A percentile compares a stretch with the other conserved stretches of the same genome.
phyloP scores from a whole-genome alignment of 2,888 invertebrate species.

The Allacma fusca region DNA sequence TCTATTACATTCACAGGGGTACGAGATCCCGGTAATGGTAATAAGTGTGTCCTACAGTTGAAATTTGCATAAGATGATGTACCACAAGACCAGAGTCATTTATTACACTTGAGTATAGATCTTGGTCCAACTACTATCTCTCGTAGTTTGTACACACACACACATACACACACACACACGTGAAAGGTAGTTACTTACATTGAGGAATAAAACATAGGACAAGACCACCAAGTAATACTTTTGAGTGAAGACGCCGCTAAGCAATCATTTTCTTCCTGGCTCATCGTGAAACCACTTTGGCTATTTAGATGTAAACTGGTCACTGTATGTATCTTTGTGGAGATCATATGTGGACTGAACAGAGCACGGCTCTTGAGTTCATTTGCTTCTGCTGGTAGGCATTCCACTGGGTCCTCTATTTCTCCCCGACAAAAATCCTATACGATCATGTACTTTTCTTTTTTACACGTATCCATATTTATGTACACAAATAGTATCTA shows the following conservation, averaged over 20 bases:
- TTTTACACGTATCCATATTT: no score
- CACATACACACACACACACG: no score
- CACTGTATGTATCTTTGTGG: not conserved
- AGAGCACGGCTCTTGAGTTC: no score
- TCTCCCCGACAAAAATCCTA: no score
- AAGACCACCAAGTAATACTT: slow-evolving; percentile 4
- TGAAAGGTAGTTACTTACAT: slow-evolving; percentile 1
- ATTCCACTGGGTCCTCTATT: no score
- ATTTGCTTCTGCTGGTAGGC: no score
- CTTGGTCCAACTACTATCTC: not conserved
- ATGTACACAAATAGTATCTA: no score
- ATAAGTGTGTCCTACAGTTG: not conserved
- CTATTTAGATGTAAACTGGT: not conserved
- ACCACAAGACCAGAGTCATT: not conserved
- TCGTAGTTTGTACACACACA: no score
- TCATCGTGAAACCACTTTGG: not conserved
- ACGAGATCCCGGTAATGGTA: not conserved
- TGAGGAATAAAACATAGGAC: not conserved
- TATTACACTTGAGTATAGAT: not conserved
- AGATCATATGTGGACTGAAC: no score
- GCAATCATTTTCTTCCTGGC: not conserved
- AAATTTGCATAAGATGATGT: slow-evolving; percentile 7
- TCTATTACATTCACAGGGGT: no score
- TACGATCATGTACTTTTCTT: no score
- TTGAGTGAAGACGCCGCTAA: slow-evolving; percentile 6